Evolutionary conservation across 2,797 vertebrate genomes (phyloP), one percentile per base, ranked within the genome.

Genomic region (Coranthus polyacanthus): DNA sequence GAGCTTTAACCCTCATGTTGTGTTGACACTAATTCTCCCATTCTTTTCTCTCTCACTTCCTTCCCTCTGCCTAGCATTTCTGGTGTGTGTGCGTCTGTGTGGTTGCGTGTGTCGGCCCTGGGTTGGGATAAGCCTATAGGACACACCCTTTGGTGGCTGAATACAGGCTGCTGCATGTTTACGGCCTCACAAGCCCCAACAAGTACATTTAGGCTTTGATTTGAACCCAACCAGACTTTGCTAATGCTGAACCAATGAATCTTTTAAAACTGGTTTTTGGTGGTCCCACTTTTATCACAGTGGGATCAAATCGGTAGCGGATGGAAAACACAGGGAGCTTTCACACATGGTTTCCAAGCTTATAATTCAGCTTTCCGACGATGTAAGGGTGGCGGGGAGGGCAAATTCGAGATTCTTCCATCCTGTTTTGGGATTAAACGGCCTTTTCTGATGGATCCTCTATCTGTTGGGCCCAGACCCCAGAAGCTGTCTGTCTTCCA

Each of bases 111-210:
- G 36, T 67, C 26, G 71, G 43, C 70, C 64, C 12, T 16, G 60
- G 49, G 78, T 41, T 24, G 51, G 67, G 51, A 58, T 55, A 10
- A 67, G 64, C 58, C 63, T 60, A 22, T 34, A 51, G 69, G 74
- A 82, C 83, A 78, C 82, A 70, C 81, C 83, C 75, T 72, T 73
- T 54, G 45, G 56, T 72, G 50, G 42, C 65, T 79, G 41, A 71
- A 50, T 26, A 21, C 91, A 90, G 69, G 87, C 78, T 72, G 20
- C 60, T 63, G 75, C 88, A 81, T 38, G 88, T 76, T 81, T 76
- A 54, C 9, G 12, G 67, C 36, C 71, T 53, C 38, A 41, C 88
- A 56, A 41, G 88, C 54, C 73, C 49, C 32, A 53, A 87, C 89
- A 86, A 69, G 89, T 12, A 34, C 41, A 12, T 54, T 46, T 15